These are phyloP conservation scores for Drosophila nigromelanica DNA, from an alignment of 1,140 invertebrate species.

Conservation along the genomic window DNA sequence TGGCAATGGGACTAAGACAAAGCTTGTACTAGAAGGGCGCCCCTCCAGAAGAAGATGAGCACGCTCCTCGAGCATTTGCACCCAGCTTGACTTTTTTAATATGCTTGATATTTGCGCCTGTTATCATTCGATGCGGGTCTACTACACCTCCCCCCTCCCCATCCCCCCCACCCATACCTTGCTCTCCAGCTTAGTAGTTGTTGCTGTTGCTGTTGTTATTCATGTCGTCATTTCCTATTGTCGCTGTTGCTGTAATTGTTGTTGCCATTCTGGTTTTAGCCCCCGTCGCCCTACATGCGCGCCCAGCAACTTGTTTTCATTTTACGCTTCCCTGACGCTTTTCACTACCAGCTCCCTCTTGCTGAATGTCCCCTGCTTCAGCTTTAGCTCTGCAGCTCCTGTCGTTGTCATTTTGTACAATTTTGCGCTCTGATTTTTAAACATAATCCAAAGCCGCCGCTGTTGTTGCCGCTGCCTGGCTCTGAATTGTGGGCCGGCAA, in stretches of 20 bases:
- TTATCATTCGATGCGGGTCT: conserved; percentile 67
- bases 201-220: conserved; percentile 68
- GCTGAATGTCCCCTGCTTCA: conserved; percentile 5
- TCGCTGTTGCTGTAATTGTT: conserved; percentile 72
- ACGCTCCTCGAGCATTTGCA: conserved; percentile 61
- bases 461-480: conserved; percentile 33
- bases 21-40: conserved; percentile 26
- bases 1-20: conserved; percentile 62
- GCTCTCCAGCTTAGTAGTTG: conserved; percentile 38
- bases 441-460: conserved; percentile 72
- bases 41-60: conserved; percentile 16
- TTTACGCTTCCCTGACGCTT: conserved; percentile 79
- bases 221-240: conserved; percentile 82
- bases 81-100: conserved; percentile 82
- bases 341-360: conserved; percentile 45
- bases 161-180: too few relatives aligned
- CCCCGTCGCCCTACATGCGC: conserved; percentile 68
- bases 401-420: conserved; percentile 80
- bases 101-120: conserved; percentile 76
- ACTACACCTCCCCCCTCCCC: neutral
- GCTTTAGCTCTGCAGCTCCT: conserved; percentile 7
- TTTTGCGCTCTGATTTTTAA: conserved; percentile 82
- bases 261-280: conserved; percentile 77
- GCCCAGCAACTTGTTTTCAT: conserved; percentile 78
- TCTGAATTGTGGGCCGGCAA: conserved; percentile 68